A percentile compares a stretch with the other conserved stretches of the same genome.
Conservation (phyloP, 2,888 invertebrate genomes). For the Dryomyza anilis region DNA sequence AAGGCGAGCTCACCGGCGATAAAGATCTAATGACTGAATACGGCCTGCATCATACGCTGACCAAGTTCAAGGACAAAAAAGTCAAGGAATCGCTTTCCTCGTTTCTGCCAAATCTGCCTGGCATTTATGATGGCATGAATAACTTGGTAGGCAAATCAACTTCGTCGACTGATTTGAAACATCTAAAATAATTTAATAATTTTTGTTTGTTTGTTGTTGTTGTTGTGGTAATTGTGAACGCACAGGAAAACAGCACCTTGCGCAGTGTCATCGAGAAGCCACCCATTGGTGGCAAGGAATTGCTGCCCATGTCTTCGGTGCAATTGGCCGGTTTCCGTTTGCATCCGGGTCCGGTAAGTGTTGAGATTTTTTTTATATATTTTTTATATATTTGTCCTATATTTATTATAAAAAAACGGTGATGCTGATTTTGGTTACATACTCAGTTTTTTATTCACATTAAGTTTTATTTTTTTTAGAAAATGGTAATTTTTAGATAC, state of each 20-base stretch:
- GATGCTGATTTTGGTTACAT: too few relatives aligned
- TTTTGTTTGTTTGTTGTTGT: too few relatives aligned
- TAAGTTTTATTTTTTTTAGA: too few relatives aligned
- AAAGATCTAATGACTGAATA: conserved; percentile 97
- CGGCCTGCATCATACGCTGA: conserved; percentile 95
- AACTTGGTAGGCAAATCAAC: conserved; percentile 64
- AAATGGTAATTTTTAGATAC: too few relatives aligned
- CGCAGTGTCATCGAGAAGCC: conserved; percentile 95
- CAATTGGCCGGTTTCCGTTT: conserved; percentile 92
- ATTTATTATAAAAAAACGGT: too few relatives aligned
- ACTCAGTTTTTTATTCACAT: too few relatives aligned
- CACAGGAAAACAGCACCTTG: conserved; percentile 79
- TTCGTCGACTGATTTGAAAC: too few relatives aligned
- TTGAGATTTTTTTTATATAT: neutral
- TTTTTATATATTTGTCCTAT: too few relatives aligned
- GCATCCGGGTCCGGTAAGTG: conserved; percentile 82
- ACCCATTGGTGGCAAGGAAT: conserved; percentile 89
- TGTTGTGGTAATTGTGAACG: neutral
- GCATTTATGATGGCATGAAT: conserved; percentile 92
- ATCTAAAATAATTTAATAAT: neutral
- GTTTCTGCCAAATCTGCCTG: conserved; percentile 92
- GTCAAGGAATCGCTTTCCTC: conserved; percentile 93
- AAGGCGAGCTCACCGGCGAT: conserved; percentile 92
- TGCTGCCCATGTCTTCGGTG: conserved; percentile 82
- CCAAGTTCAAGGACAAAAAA: conserved; percentile 96